Conservation (phyloP, 2,797 vertebrate genomes). For the Corythornis leucogaster region DNA sequence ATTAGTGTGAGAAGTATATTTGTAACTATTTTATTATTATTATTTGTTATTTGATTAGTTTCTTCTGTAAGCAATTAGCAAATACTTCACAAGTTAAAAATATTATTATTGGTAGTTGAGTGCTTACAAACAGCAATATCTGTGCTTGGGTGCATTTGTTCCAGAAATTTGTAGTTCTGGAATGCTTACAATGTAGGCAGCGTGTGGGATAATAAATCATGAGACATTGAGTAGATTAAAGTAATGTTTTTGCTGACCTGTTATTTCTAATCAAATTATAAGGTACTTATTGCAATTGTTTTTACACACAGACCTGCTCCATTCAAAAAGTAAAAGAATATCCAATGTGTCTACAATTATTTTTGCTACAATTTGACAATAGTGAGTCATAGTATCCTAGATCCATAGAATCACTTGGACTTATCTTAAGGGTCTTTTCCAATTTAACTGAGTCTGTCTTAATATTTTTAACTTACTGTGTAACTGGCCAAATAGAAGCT, state of each 20-base stretch:
- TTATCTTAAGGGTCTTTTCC: too few relatives aligned
- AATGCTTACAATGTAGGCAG: constrained; percentile 34
- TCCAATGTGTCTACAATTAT: not conserved
- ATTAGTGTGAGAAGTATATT: not conserved
- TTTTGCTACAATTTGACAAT: not conserved
- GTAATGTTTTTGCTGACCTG: constrained; percentile 27
- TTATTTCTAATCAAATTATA: not conserved
- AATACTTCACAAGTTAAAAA: not conserved
- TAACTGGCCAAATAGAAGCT: not conserved
- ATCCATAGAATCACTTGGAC: not conserved
- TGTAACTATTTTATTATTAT: not conserved
- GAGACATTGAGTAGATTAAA: constrained; percentile 15
- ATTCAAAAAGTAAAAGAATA: not conserved
- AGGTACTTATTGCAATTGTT: not conserved
- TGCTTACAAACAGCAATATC: not conserved
- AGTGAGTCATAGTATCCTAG: not conserved
- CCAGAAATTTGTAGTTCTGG: constrained; percentile 21
- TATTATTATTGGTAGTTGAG: not conserved
- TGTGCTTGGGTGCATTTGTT: not conserved
- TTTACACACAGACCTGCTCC: not conserved
- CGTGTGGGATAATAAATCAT: constrained; percentile 36
- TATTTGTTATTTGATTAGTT: not conserved
- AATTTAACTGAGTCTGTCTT: not conserved
- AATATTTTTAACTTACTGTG: not conserved
- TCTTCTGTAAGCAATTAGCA: not conserved